Percentiles rank a stretch among this genome's conserved stretches.
Conservation (phyloP, 2,888 invertebrate species). For the Chrysolina oricalcia region DNA sequence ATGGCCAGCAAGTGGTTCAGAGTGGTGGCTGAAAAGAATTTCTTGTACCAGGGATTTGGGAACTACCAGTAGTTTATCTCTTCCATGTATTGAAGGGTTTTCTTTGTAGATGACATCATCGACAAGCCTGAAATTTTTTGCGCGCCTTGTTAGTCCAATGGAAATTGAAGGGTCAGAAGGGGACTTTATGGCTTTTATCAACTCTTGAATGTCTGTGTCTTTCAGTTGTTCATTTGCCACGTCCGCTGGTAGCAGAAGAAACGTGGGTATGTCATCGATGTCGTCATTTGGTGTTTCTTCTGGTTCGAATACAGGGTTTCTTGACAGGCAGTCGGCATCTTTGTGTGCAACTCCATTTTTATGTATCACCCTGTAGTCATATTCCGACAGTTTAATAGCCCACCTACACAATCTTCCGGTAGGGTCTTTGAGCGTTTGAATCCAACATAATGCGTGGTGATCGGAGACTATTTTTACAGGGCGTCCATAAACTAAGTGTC, state of each 20-base stretch:
- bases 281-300: constrained; percentile 20
- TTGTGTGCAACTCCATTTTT: constrained; percentile 31
- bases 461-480: constrained; percentile 46
- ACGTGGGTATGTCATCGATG: constrained; percentile 41
- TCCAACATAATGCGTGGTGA: constrained; percentile 44
- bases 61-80: constrained; percentile 48
- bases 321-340: constrained; percentile 40
- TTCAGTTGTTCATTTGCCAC: constrained; percentile 43
- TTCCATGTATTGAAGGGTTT: constrained; percentile 22
- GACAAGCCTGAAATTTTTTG: constrained; percentile 47
- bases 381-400: neutral
- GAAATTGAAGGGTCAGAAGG: constrained; percentile 19
- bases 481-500: constrained; percentile 48
- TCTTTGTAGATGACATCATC: constrained; percentile 48
- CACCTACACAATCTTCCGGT: constrained; percentile 33
- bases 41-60: constrained; percentile 47
- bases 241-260: constrained; percentile 39
- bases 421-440: constrained; percentile 44
- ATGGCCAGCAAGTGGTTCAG: constrained; percentile 52
- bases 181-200: constrained; percentile 44
- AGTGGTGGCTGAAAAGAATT: constrained; percentile 51
- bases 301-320: constrained; percentile 41
- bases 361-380: no score
- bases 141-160: constrained; percentile 46
- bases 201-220: constrained; percentile 32